A percentile compares a stretch with the other conserved stretches of the same genome.
These are phyloP conservation scores for Paralichthys olivaceus DNA, from an alignment of 2,113 vertebrate species.

Conservation along the genomic window DNA sequence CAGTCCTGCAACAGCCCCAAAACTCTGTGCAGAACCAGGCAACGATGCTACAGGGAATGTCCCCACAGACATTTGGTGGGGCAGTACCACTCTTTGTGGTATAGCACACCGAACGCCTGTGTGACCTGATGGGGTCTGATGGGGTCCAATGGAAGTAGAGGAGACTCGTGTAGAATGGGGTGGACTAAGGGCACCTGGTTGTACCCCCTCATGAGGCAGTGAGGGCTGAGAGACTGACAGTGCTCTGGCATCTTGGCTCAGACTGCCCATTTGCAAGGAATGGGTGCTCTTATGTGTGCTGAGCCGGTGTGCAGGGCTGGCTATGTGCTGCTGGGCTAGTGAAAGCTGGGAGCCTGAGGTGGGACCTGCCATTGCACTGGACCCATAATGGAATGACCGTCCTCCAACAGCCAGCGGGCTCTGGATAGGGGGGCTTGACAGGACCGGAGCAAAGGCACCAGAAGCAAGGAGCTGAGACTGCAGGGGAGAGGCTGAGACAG, in stretches of 20 bases:
- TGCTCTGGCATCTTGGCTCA: slow-evolving; percentile 90
- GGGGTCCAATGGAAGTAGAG: slow-evolving; percentile 83
- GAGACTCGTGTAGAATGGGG: slow-evolving; percentile 84
- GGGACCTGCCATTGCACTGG: slow-evolving; percentile 72
- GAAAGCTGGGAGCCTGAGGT: slow-evolving; percentile 90
- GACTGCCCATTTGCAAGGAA: slow-evolving; percentile 85
- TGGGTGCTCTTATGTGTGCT: slow-evolving; percentile 88
- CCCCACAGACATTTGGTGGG: slow-evolving; percentile 86
- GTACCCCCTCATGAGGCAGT: slow-evolving; percentile 86
- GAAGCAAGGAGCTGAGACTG: slow-evolving; percentile 81
- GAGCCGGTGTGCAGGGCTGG: slow-evolving; percentile 83
- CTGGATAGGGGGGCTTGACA: slow-evolving; percentile 85
- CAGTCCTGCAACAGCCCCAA: slow-evolving; percentile 50
- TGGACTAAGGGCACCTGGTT: slow-evolving; percentile 84
- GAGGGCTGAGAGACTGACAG: slow-evolving; percentile 95
- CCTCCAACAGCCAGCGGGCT: slow-evolving; percentile 83
- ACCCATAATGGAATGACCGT: slow-evolving; percentile 87
- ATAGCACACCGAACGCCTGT: slow-evolving; percentile 66
- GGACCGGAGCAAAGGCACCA: slow-evolving; percentile 78
- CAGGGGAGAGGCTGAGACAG: slow-evolving; percentile 83
- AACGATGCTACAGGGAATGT: slow-evolving; percentile 72
- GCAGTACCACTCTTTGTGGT: slow-evolving; percentile 79
- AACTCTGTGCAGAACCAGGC: slow-evolving; percentile 54
- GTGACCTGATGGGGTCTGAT: slow-evolving; percentile 67
- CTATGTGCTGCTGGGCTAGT: slow-evolving; percentile 84